Evolutionary conservation across 2,888 invertebrate genomes (phyloP).

Genomic region (Diabrotica balteata): DNA sequence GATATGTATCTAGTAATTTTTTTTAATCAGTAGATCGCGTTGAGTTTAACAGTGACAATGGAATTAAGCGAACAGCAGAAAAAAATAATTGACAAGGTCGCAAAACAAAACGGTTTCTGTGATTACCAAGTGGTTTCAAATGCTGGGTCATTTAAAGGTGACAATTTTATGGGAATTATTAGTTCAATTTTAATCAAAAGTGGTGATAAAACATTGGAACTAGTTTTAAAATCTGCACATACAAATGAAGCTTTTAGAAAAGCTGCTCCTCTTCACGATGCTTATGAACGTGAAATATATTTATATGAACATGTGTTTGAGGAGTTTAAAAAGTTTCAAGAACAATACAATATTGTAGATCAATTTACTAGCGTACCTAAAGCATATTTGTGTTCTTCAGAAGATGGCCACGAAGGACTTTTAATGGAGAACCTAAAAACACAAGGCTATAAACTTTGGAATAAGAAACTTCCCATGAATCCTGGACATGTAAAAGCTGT

Average conservation of each 20-base stretch:
- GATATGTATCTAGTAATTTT: too few species aligned
- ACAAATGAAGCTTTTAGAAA: slow-evolving; percentile 38
- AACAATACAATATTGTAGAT: slow-evolving; percentile 24
- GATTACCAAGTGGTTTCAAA: slow-evolving; percentile 4
- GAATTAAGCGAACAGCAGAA: slow-evolving; percentile 18
- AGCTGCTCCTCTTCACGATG: slow-evolving; percentile 36
- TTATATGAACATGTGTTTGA: slow-evolving; percentile 45
- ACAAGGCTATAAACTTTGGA: slow-evolving; percentile 44
- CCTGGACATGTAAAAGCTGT: slow-evolving; percentile 47
- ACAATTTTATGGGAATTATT: slow-evolving; percentile 40
- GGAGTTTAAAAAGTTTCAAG: slow-evolving; percentile 45
- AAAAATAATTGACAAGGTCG: slow-evolving; percentile 21
- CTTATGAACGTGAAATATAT: slow-evolving; percentile 46
- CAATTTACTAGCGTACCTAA: slow-evolving; percentile 21
- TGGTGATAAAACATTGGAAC: slow-evolving; percentile 30
- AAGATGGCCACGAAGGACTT: slow-evolving; percentile 36
- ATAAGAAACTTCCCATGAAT: slow-evolving; percentile 45
- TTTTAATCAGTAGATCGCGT: too few species aligned
- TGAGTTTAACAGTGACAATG: not conserved
- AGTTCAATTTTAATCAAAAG: slow-evolving; percentile 31
- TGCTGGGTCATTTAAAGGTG: slow-evolving; percentile 29
- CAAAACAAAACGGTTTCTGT: slow-evolving; percentile 18
- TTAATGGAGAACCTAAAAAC: slow-evolving; percentile 47
- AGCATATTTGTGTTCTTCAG: slow-evolving; percentile 24
- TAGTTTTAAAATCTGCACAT: slow-evolving; percentile 49